Evolutionary conservation across 2,888 invertebrate genomes (phyloP).

Genomic region (Tetrapedia diversipes): DNA sequence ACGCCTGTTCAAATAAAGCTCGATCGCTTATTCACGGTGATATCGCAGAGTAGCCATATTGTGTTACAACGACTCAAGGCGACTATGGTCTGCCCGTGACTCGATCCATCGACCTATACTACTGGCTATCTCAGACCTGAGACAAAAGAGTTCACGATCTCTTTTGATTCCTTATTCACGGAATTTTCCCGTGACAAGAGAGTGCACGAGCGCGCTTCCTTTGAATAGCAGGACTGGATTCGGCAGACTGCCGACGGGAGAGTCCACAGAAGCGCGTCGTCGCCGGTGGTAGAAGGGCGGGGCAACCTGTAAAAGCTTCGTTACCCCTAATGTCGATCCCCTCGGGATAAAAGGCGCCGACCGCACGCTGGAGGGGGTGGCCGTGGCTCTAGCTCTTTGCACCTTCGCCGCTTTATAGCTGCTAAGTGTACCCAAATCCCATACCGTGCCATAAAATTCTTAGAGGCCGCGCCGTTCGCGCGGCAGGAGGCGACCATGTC

Average conservation of each 20-base stretch:
- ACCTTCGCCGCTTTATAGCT: conserved; percentile 79
- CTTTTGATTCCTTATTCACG: no score
- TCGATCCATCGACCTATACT: no score
- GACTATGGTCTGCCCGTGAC: no score
- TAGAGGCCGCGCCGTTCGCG: conserved; percentile 55
- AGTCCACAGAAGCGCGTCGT: conserved; percentile 51
- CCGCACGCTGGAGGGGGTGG: conserved; percentile 60
- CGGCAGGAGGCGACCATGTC: conserved; percentile 58
- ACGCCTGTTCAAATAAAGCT: no score
- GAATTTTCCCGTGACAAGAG: no score
- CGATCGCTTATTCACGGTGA: no score
- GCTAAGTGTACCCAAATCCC: conserved; percentile 81
- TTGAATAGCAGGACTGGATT: no score
- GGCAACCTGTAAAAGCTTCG: conserved; percentile 61
- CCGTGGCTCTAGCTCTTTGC: conserved; percentile 76
- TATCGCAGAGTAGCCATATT: no score
- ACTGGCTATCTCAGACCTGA: no score
- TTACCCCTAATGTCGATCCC: conserved; percentile 59
- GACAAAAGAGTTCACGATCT: no score
- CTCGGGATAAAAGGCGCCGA: conserved; percentile 75
- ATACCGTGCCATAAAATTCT: conserved; percentile 76
- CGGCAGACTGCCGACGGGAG: no score
- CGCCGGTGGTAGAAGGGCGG: conserved; percentile 62
- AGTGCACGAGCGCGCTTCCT: conserved; percentile 1
- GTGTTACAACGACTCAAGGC: no score